Conservation (phyloP, 1,140 invertebrate genomes). For the Trachymyrmex septentrionalis region DNA sequence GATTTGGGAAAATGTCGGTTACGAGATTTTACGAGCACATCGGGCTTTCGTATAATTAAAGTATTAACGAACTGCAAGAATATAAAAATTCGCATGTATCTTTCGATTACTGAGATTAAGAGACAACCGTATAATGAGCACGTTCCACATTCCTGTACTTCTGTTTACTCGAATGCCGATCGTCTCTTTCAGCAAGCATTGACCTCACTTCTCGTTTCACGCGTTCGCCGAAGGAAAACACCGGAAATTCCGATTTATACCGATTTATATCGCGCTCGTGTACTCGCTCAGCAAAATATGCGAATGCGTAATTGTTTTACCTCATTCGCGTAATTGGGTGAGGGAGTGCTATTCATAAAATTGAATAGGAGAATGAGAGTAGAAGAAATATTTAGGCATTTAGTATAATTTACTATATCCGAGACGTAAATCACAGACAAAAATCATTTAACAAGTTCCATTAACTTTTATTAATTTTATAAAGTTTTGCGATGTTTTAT, state of each 20-base stretch:
- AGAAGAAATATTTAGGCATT: neutral
- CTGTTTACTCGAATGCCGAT: constrained; percentile 39
- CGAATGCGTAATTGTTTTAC: constrained; percentile 30
- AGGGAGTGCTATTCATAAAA: neutral
- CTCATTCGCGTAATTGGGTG: constrained; percentile 28
- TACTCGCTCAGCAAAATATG: neutral
- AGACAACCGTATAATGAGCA: constrained; percentile 26
- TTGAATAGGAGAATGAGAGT: constrained; percentile 4
- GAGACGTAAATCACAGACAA: neutral
- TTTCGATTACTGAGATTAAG: constrained; percentile 14
- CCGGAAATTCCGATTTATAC: constrained; percentile 56
- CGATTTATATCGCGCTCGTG: constrained; percentile 36
- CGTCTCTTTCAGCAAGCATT: constrained; percentile 38
- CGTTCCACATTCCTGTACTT: constrained; percentile 35
- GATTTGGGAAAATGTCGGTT: constrained; percentile 32
- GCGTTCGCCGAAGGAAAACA: constrained; percentile 46
- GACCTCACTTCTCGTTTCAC: constrained; percentile 55
- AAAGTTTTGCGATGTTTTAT: neutral
- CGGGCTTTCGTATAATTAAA: neutral
- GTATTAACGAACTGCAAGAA: neutral
- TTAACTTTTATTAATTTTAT: neutral
- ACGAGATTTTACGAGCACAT: neutral
- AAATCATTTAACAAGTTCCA: neutral
- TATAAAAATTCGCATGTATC: constrained; percentile 12
- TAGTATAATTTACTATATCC: neutral